Evolutionary conservation across 2,888 invertebrate genomes (phyloP).

Genomic region (Tetheella fluctuosa): DNA sequence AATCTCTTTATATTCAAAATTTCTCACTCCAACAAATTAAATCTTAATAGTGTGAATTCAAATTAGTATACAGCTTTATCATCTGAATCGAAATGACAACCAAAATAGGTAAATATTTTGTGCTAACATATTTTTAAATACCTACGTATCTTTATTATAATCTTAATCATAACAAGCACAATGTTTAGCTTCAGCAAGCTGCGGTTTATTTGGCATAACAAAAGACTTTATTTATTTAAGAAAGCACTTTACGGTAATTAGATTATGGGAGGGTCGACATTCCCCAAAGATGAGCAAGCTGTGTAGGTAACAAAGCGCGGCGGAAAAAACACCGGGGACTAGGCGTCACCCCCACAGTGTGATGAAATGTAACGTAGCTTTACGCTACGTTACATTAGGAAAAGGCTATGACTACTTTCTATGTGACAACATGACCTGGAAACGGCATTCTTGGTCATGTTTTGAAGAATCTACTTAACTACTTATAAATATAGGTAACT

Average conservation of each 20-base stretch:
- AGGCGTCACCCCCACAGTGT: slow-evolving; percentile 15
- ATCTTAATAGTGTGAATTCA: background rate
- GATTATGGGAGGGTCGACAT: slow-evolving; percentile 53
- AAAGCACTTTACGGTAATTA: slow-evolving; percentile 67
- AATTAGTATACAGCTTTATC: too few relatives aligned
- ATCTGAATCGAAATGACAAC: too few relatives aligned
- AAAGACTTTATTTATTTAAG: slow-evolving; percentile 65
- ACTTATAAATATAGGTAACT: too few relatives aligned
- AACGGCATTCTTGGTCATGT: background rate
- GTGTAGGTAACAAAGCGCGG: slow-evolving; percentile 40
- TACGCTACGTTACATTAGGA: too few relatives aligned
- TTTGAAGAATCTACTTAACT: background rate
- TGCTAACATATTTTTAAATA: background rate
- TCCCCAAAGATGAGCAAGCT: slow-evolving; percentile 40
- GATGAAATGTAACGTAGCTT: background rate
- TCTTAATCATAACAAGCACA: slow-evolving; percentile 29
- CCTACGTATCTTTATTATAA: background rate
- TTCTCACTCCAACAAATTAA: too few relatives aligned
- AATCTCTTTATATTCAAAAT: too few relatives aligned
- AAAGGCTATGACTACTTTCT: background rate
- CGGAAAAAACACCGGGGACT: slow-evolving; percentile 24
- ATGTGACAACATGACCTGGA: background rate
- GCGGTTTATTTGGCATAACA: slow-evolving; percentile 57
- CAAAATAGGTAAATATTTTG: too few relatives aligned
- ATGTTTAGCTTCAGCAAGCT: slow-evolving; percentile 42